These are phyloP conservation scores for Panthera uncia DNA, from an alignment of 2,113 vertebrate species.

Conservation along the genomic window DNA sequence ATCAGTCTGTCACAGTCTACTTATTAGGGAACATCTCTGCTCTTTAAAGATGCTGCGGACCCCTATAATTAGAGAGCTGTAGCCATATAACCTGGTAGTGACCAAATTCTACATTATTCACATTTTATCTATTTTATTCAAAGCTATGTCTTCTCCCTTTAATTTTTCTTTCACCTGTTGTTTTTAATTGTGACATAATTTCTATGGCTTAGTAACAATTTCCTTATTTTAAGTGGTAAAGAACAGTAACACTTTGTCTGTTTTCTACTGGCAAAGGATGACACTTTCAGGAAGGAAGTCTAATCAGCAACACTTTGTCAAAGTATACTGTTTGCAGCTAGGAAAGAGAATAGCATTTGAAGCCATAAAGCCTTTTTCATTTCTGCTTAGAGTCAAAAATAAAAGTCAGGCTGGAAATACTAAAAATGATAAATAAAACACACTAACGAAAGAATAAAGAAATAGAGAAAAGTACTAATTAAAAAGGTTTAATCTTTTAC, in stretches of 20 bases:
- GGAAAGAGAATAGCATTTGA: constrained; percentile 11
- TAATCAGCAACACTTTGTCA: background rate
- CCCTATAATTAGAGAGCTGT: rapidly evolving
- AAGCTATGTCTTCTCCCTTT: background rate
- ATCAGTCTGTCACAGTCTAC: rapidly evolving
- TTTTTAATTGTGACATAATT: background rate
- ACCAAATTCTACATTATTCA: background rate
- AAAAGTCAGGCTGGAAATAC: background rate
- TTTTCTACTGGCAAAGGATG: background rate
- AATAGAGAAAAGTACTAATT: constrained; percentile 14
- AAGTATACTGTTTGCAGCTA: background rate
- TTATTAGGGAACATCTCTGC: background rate
- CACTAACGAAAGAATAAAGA: background rate
- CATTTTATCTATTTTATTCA: background rate
- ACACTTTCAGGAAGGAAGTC: background rate
- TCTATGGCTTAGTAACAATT: background rate
- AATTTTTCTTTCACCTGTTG: background rate
- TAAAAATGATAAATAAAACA: constrained; percentile 26
- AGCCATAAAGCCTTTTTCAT: background rate
- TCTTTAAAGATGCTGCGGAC: rapidly evolving
- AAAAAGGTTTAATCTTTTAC: constrained; percentile 80
- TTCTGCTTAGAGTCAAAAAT: constrained; percentile 5
- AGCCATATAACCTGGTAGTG: too few species aligned
- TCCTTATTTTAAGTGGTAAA: background rate
- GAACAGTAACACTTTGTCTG: background rate